Conservation (phyloP, 1,140 invertebrate species). For the Saccostrea cuccullata region DNA sequence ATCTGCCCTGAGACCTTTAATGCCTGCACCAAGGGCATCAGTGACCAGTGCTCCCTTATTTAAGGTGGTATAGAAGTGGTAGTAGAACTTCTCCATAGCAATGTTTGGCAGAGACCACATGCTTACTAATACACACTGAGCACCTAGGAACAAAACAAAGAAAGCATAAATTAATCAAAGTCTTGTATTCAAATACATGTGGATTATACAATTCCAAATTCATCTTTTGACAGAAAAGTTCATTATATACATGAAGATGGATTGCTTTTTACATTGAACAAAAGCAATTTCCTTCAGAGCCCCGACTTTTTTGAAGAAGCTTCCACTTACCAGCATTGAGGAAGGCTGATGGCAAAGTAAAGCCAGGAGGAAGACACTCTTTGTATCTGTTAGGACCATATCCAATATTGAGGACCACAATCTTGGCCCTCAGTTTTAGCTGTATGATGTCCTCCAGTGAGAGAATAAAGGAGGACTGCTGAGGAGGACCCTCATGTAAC, state of each 20-base stretch:
- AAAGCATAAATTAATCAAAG: not conserved
- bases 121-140: constrained; percentile 70
- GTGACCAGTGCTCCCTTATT: constrained; percentile 62
- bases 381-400: constrained; percentile 60
- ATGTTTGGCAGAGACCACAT: constrained; percentile 68
- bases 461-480: constrained; percentile 67
- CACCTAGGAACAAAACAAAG: constrained; percentile 60
- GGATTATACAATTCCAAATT: not conserved
- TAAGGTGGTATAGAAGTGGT: constrained; percentile 70
- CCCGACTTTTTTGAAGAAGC: not conserved
- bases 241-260: not conserved
- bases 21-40: constrained; percentile 59
- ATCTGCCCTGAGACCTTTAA: constrained; percentile 60
- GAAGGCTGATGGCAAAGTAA: constrained; percentile 69
- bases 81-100: constrained; percentile 70
- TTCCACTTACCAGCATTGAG: constrained; percentile 69
- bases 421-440: constrained; percentile 67
- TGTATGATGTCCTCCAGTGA: constrained; percentile 69
- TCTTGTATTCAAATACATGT: not conserved
- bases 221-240: not conserved
- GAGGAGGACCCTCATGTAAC: constrained; percentile 51
- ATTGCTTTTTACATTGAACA: not conserved
- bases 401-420: constrained; percentile 71
- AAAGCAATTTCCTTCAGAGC: not conserved
- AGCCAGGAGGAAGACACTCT: constrained; percentile 54